Base-by-base conservation (phyloP, 2,113 vertebrate genomes). In the Phainopepla nitens region DNA sequence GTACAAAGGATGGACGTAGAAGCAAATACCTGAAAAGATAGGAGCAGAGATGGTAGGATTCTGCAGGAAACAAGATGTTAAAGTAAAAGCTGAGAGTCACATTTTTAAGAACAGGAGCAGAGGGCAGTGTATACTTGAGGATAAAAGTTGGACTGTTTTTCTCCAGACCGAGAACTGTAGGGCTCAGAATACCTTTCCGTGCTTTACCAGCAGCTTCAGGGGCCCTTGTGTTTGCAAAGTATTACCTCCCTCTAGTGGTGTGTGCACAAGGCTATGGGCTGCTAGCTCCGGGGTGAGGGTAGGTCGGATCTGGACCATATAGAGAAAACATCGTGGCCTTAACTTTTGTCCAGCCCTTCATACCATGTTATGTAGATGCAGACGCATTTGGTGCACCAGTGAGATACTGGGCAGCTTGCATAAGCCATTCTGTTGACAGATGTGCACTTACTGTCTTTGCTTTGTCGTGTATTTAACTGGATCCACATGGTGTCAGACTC, bases 191-290 rank as follows among this genome's bases (percentile, higher is more conserved):
- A 41, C 53, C 19, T 51, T 72, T 58, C 41, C 2, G 0, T 41
- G 23, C 36, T 68, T 41, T 29, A 9, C 33, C n/a, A 29, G 16
- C 50, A n/a, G 1, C 33, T 33, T 54, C 8, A 47, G 69, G 64
- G 51, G 23, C 60, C 42, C 39, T 87, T 11, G 35, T 62, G 83
- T 89, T 91, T 54, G 42, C 70, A 56, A 94, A 82, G 76, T 97
- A 33, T 87, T 90, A 96, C 65, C 80, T 75, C 95, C 95, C 91
- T 87, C 95, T 95, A 95, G 95, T 71, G 94, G 94, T 71, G 45
- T 22, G 64, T 62, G 29, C 58, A 12, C 65, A 60, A 41, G 80
- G 36, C 66, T 35, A 1, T 69, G 89, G 50, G 11, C 29, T 68
- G 22, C 22, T 6, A 5, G 17, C 60, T 60, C 22, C 3, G 2